Evolutionary conservation across 2,113 vertebrate species (phyloP), one percentile per base, ranked within the genome.

Genomic region (Suncus etruscus): DNA sequence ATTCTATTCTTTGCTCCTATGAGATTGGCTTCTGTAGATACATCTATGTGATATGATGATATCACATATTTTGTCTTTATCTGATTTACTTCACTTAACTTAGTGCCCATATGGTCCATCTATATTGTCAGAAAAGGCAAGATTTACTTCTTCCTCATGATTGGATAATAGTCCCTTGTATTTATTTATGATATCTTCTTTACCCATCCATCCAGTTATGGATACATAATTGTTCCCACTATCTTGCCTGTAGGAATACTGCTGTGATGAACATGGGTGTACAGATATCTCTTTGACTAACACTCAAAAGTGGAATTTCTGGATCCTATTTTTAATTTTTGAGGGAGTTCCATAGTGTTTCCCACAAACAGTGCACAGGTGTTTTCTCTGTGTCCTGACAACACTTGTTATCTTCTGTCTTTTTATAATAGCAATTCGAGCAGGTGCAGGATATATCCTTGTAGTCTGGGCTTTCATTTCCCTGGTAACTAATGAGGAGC

Each of bases 261-360:
- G 47, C 68, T 39, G 3, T 32, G 68, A 5, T 68, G 29, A 89
- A 80, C 15, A 39, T 20, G 39, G 5, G 68, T 84, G 20, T 47
- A 15, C 32, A 54, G 75, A 18, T 47, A 14, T 5, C 76, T 73
- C 48, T 74, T 68, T 48, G 45, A 20, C n/a, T 66, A 32, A 81
- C 12, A 75, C 18, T 48, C 58, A 89, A n/a, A 72, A 80, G 29
- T 69, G 39, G 32, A 68, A 61, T 8, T 81, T 69, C 76, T 69
- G 58, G 27, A 68, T 74, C 75, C 80, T 74, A 58, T 32, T 85
- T 89, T 66, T 69, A 68, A 68, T 74, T 69, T 66, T 50, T 61
- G 82, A 74, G 82, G 61, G n/a, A n/a, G 31, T 14, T 72, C 79
- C 68, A 25, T 47, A 25, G 14, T 75, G 58, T 80, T 89, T 75